Evolutionary conservation across 1,140 invertebrate species (phyloP).

Genomic region (Cherax quadricarinatus): DNA sequence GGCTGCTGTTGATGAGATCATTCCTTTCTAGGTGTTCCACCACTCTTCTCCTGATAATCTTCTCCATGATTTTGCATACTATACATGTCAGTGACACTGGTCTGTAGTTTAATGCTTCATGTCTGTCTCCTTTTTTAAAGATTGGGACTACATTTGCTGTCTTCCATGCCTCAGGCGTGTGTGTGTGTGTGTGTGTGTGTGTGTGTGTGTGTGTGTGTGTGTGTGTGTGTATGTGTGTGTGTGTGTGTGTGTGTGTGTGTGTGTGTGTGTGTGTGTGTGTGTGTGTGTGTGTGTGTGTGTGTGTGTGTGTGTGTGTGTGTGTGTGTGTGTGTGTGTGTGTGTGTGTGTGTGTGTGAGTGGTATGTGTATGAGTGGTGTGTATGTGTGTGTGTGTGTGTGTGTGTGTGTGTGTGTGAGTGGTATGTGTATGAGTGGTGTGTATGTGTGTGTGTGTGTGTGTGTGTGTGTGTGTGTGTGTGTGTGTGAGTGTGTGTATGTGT

Average conservation of each 20-base stretch:
- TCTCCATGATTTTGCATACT: no score
- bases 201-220: neutral
- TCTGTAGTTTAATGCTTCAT: no score
- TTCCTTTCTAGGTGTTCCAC: no score
- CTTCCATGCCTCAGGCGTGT: no score
- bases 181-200: constrained; percentile 3
- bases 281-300: constrained; percentile 6
- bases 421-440: no score
- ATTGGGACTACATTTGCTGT: no score
- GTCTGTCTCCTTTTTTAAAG: no score
- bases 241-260: neutral
- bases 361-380: no score
- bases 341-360: neutral
- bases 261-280: constrained; percentile 2
- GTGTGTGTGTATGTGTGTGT: constrained; percentile 1
- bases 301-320: neutral
- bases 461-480: constrained; percentile 3
- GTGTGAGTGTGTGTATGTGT: no score
- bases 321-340: constrained; percentile 2
- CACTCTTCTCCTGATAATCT: no score
- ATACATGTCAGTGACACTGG: no score
- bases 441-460: neutral
- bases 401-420: neutral
- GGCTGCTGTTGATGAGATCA: no score
- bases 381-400: neutral